Base-by-base conservation (phyloP, 2,113 vertebrate genomes). In the Labrus mixtus region DNA sequence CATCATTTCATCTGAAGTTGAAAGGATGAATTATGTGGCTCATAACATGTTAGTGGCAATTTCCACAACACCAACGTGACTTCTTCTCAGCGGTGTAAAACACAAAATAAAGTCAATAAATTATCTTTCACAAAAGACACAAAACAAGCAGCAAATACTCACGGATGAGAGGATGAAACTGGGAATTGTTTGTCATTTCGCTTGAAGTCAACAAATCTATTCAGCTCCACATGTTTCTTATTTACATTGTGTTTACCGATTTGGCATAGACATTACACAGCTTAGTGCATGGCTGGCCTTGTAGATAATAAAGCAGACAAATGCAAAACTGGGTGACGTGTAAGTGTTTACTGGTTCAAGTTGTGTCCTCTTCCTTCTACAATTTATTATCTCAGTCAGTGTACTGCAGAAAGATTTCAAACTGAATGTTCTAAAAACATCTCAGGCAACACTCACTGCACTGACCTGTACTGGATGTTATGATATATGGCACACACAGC, bases 401-500 rank as follows among this genome's bases (percentile, higher is more conserved):
- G 39, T 10, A 29, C 6, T 1, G 45, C 58, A 58, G 66, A 20
- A 50, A 70, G 54, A 63, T 53, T 54, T 83, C 37, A 76, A 39
- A 29, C 29, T 45, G 53, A 25, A 66, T 37, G 68, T 45, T 78
- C 46, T 68, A 45, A 29, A 33, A 55, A 51, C 33, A 71, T 71
- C 65, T 51, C 61, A 48, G 17, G 17, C 17, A 76, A 17, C 59
- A 59, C 70, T 78, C 25, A 15, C 62, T 76, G 63, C 20, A 63
- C 65, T 75, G 69, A 79, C n/a, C 78, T 59, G 65, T 55, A 17
- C 64, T 58, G 7, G 3, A 43, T 45, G 43, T 74, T 69, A 68
- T 79, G 80, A 83, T 65, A 59, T 60, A 73, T 50, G 46, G 54
- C 55, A 65, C 56, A 46, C 8, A 46, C 0, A 46, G 45, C 45